These are phyloP conservation scores for Tetheella fluctuosa DNA, from an alignment of 2,888 invertebrate genomes.

Conservation along the genomic window DNA sequence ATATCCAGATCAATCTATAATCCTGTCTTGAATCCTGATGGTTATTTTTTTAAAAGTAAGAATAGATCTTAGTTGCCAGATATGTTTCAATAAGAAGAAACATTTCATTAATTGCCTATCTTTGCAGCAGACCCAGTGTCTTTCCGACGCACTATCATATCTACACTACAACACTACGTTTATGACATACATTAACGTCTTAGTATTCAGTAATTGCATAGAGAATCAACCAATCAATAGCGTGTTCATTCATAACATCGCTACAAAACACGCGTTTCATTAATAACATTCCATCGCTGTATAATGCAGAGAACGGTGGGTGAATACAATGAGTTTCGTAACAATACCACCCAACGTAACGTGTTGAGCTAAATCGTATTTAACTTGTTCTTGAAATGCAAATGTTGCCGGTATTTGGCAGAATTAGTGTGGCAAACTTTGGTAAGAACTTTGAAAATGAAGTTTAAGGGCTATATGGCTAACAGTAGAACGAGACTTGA, in stretches of 20 bases:
- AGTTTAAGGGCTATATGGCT: no score
- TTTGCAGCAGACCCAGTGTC: no score
- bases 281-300: constrained; percentile 2
- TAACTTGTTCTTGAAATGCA: neutral
- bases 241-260: constrained; percentile 5
- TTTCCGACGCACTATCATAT: no score
- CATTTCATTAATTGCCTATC: no score
- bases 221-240: neutral
- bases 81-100: no score
- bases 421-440: neutral
- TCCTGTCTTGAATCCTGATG: no score
- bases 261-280: constrained; percentile 1
- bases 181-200: neutral
- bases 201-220: neutral
- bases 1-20: no score
- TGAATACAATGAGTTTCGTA: constrained; percentile 3
- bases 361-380: neutral
- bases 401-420: neutral
- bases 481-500: no score
- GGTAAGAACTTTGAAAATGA: no score
- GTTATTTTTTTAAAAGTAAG: no score
- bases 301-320: neutral
- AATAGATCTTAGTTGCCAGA: no score
- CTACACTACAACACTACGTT: no score
- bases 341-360: neutral